Evolutionary conservation across 1,140 invertebrate genomes (phyloP), one percentile per base, ranked within the genome.

Genomic region (Listronotus bonariensis): DNA sequence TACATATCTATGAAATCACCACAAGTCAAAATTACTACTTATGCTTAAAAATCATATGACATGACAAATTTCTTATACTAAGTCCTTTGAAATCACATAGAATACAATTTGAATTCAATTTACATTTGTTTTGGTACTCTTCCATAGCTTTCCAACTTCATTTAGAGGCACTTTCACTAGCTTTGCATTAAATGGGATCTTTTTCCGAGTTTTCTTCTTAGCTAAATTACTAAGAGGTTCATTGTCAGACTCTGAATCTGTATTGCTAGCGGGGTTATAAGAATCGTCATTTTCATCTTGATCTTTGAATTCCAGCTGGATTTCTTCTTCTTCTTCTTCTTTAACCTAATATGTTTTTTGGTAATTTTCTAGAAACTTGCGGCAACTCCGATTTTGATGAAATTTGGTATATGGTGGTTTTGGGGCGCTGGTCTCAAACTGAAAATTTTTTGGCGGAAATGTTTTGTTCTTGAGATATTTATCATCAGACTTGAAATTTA

Each of bases 11-110:
- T n/a, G n/a, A n/a, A n/a, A n/a, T n/a, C n/a, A n/a, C n/a, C n/a
- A n/a, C n/a, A n/a, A n/a, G n/a, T n/a, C n/a, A 18, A 0, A 17
- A 51, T 20, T 40, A 60, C 46, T 61, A 68, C 67, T 61, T 68
- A 36, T 68, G 67, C 18, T 65, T 66, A 49, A 57, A 55, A n/a
- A 60, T 41, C 67, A 68, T 68, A 51, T 68, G 67, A 20, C 41
- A 53, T 11, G 62, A 66, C 31, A 68, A 56, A 18, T 65, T 65
- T 10, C 67, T 41, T 9, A 68, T 55, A 31, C 53, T 65, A n/a
- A 65, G 14, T 10, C 63, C 56, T 20, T 62, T 62, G 57, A 65
- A 68, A 15, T 66, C 52, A 56, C 67, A 68, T n/a, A 66, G 17
- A 18, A 56, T 57, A 38, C 67, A 68, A 20, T 58, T 66, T 8